These are phyloP conservation scores for Calidris pugnax DNA, from an alignment of 2,113 vertebrate genomes.

Conservation along the genomic window DNA sequence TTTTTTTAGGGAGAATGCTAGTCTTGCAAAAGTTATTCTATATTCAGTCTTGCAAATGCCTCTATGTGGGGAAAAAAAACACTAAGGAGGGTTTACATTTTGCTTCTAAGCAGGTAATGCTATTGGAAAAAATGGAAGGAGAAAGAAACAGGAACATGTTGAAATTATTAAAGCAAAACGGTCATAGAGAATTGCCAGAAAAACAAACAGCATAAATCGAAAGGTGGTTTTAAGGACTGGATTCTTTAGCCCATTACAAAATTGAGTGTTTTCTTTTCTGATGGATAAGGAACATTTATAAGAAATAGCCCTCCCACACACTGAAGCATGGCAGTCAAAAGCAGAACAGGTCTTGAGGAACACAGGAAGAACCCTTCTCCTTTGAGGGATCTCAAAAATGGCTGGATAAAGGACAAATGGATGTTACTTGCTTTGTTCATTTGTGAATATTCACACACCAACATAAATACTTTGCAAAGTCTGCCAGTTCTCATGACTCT, in stretches of 20 bases:
- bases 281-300: not conserved
- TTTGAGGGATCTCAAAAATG: not conserved
- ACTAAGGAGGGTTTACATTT: not conserved
- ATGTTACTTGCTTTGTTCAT: not conserved
- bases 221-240: not conserved
- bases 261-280: not conserved
- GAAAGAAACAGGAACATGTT: not conserved
- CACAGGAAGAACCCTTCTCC: not conserved
- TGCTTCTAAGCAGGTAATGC: not conserved
- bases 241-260: not conserved
- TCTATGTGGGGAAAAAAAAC: not conserved
- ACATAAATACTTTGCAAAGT: not conserved
- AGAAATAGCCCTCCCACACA: not conserved
- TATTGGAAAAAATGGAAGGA: not conserved
- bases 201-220: not conserved
- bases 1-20: slow-evolving; percentile 32
- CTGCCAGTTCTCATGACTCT: not conserved
- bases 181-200: not conserved
- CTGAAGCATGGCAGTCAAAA: not conserved
- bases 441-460: not conserved
- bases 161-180: slow-evolving; percentile 32
- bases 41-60: slow-evolving; percentile 12
- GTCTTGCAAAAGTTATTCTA: not conserved
- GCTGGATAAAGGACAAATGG: not conserved
- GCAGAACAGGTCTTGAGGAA: not conserved